Evolutionary conservation across 2,888 invertebrate species (phyloP).

Genomic region (Empis livida): DNA sequence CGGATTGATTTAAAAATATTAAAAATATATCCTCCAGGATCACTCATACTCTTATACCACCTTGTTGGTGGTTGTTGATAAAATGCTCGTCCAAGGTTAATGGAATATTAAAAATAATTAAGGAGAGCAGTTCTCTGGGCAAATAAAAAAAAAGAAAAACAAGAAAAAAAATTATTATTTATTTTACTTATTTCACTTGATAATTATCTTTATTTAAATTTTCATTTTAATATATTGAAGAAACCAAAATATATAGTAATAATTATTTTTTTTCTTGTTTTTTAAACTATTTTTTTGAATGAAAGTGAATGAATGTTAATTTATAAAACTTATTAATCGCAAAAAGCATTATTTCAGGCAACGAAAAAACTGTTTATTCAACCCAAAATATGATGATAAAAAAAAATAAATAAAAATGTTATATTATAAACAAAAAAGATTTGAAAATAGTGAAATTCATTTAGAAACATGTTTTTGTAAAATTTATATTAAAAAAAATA

Average conservation of each 20-base stretch:
- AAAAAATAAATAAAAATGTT: slow-evolving; percentile 13
- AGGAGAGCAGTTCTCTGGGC: slow-evolving; percentile 13
- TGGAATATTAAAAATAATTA: slow-evolving; percentile 4
- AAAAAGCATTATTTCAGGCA: slow-evolving; percentile 24
- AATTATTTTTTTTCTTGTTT: slow-evolving; percentile 1
- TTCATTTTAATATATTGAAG: too few species aligned
- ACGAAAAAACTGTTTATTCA: slow-evolving; percentile 7
- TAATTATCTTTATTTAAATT: too few species aligned
- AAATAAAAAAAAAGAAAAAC: slow-evolving; percentile 9
- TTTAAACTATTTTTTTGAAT: slow-evolving; percentile 12
- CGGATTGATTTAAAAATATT: slow-evolving; percentile 9
- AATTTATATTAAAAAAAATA: too few species aligned
- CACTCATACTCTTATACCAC: not conserved
- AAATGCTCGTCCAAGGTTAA: not conserved
- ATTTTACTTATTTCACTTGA: too few species aligned
- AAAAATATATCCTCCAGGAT: slow-evolving; percentile 12
- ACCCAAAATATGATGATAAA: slow-evolving; percentile 9
- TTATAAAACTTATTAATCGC: slow-evolving; percentile 24
- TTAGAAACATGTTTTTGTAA: not conserved
- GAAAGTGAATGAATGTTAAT: slow-evolving; percentile 21
- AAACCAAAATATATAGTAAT: too few species aligned
- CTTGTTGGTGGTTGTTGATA: too few species aligned
- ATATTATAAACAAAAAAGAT: not conserved
- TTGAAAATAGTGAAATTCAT: not conserved
- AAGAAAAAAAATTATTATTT: not conserved